phyloP scores from a whole-genome alignment of 2,888 invertebrate genomes.

The Sericinus montela region DNA sequence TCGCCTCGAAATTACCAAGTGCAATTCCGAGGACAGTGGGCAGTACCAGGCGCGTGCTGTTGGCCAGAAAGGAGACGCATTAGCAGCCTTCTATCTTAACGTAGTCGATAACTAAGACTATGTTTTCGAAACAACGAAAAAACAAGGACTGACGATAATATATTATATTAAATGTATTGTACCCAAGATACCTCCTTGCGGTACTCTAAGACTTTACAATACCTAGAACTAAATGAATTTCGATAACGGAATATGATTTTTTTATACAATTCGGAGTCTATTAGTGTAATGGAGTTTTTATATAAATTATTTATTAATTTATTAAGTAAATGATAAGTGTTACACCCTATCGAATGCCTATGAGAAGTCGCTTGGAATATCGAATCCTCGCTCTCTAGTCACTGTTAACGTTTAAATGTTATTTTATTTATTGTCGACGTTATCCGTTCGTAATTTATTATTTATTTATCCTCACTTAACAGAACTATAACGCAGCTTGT shows the following conservation, averaged over 20 bases:
- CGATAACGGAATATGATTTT: conserved; percentile 52
- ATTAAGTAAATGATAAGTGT: conserved; percentile 69
- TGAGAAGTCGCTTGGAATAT: conserved; percentile 57
- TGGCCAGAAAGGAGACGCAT: conserved; percentile 91
- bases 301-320: conserved; percentile 65
- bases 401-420: conserved; percentile 64
- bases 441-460: conserved; percentile 51
- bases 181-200: conserved; percentile 45
- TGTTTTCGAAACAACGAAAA: conserved; percentile 23
- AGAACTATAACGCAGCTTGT: conserved; percentile 60
- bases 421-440: conserved; percentile 43
- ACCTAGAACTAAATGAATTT: conserved; percentile 41
- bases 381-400: conserved; percentile 66
- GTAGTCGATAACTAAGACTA: conserved; percentile 73
- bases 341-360: conserved; percentile 72
- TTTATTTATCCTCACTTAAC: conserved; percentile 60
- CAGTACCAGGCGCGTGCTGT: conserved; percentile 93
- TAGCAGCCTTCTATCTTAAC: conserved; percentile 92
- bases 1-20: conserved; percentile 86
- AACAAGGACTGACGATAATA: conserved; percentile 42
- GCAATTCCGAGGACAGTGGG: conserved; percentile 88
- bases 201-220: conserved; percentile 30
- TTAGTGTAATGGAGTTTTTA: conserved; percentile 65
- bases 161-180: conserved; percentile 39
- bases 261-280: conserved; percentile 71